phyloP scores from a whole-genome alignment of 2,797 vertebrate species.

The Pseudomugil gertrudae region DNA sequence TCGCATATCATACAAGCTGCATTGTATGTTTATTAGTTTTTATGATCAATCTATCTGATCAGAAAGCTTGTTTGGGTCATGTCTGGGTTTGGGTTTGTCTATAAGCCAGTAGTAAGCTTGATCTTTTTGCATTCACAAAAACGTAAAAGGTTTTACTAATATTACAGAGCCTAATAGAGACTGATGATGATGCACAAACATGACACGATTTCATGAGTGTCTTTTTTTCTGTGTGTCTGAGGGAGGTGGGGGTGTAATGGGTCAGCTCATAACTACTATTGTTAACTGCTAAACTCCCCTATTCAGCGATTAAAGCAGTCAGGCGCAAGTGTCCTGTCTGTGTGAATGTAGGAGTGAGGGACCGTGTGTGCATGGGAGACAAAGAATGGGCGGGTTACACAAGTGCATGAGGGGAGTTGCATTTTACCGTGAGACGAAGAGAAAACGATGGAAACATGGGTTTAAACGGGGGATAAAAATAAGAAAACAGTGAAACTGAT shows the following conservation, averaged over 20 bases:
- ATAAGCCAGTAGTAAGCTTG: no score
- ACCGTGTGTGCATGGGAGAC: conserved; percentile 11
- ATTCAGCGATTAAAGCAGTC: conserved; percentile 75
- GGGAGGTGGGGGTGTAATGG: conserved; percentile 47
- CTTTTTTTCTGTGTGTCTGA: not conserved
- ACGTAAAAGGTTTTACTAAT: not conserved
- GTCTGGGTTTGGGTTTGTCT: no score
- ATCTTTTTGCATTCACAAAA: not conserved
- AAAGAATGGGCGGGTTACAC: conserved; percentile 54
- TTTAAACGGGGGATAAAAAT: not conserved
- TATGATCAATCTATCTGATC: no score
- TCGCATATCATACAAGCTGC: not conserved
- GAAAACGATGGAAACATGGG: not conserved
- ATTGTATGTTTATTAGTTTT: not conserved
- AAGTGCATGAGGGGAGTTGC: conserved; percentile 40
- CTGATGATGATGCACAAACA: not conserved
- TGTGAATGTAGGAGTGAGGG: conserved; percentile 30
- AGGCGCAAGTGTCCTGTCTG: conserved; percentile 60
- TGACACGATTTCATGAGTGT: not conserved
- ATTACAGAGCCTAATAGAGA: not conserved
- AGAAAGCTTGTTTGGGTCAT: no score
- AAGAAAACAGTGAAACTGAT: conserved; percentile 6
- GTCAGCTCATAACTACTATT: conserved; percentile 75
- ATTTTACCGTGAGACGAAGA: conserved; percentile 25
- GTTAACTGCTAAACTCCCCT: conserved; percentile 71